These are phyloP conservation scores for Cheumatopsyche charites DNA, from an alignment of 1,140 invertebrate genomes.

Conservation along the genomic window DNA sequence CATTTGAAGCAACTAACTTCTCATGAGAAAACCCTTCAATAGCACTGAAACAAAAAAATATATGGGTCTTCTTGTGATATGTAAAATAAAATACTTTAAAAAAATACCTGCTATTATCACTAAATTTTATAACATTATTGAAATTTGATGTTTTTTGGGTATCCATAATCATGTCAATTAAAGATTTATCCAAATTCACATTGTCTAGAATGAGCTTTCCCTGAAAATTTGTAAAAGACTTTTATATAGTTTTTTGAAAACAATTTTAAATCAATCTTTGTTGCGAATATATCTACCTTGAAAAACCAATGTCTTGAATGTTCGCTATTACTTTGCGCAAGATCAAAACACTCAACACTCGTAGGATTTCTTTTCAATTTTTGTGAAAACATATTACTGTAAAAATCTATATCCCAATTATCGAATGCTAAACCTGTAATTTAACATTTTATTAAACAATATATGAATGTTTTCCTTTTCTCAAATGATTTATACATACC, in stretches of 20 bases:
- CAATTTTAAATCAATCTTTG: too few species aligned
- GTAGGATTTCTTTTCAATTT: slow-evolving; percentile 92
- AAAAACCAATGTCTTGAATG: slow-evolving; percentile 95
- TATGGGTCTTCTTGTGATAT: neutral
- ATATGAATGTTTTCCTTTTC: neutral
- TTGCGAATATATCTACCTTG: too few species aligned
- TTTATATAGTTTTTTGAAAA: too few species aligned
- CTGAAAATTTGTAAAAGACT: slow-evolving; percentile 55
- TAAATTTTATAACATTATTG: slow-evolving; percentile 98
- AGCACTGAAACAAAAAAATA: slow-evolving; percentile 68
- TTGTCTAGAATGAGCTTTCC: slow-evolving; percentile 89
- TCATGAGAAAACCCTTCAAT: slow-evolving; percentile 83
- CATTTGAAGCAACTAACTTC: slow-evolving; percentile 66
- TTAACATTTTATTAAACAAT: neutral
- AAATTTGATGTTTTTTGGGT: slow-evolving; percentile 86
- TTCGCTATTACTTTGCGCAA: slow-evolving; percentile 98
- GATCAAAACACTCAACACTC: slow-evolving; percentile 96
- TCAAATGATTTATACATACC: slow-evolving; percentile 59
- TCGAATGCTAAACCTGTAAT: slow-evolving; percentile 81
- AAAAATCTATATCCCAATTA: slow-evolving; percentile 86
- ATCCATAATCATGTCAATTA: slow-evolving; percentile 92
- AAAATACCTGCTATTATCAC: slow-evolving; percentile 90
- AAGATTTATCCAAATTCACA: slow-evolving; percentile 73
- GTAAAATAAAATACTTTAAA: neutral
- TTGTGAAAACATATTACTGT: slow-evolving; percentile 79